Evolutionary conservation across 2,888 invertebrate species (phyloP), one percentile per base, ranked within the genome.

Genomic region (Cosmia trapezina): DNA sequence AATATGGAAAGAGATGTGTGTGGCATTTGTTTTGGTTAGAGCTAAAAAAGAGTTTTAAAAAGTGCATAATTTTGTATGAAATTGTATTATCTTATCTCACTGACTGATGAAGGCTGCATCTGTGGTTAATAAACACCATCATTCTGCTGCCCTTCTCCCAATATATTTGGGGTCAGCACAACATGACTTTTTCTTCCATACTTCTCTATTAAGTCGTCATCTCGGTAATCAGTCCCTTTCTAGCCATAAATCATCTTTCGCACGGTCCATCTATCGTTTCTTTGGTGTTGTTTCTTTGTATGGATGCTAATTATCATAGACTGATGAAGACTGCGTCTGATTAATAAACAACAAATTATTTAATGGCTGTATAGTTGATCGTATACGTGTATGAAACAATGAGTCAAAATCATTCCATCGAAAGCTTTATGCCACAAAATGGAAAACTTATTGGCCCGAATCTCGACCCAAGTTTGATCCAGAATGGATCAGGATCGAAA

Each of bases 1-100:
- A 76, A 79, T 78, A 56, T 70, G 67, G 64, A 56, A 43, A 72
- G 43, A 47, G 22, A 74, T 65, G 74, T 73, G 14, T 54, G 37
- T 28, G 37, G 41, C 33, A 28, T 66, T 62, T 63, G 65, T 80
- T 65, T 70, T 80, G 47, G 22, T 64, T 51, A 28, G 2, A 41
- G 4, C 33, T 60, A 47, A 45, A 47, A 45, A 14, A 5, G 28
- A n/a, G 19, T 12, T 41, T 41, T 41, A 41, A 41, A 41, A 41
- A 41, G 41, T 41, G 41, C 41, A 41, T 41, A 41, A 8, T 41
- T 41, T 41, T 41, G 41, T 41, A 8, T 41, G 0, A 41, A 41
- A 8, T 0, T 41, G 41, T 41, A 41, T 41, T 41, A 41, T 37
- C 1, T 28, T 28, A 28, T 28, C 28, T 28, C 3, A 28, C 28